Percentiles rank a stretch among this genome's conserved stretches.
These are phyloP conservation scores for Phalacrocorax brasilianus DNA, from an alignment of 2,113 vertebrate species.

Conservation along the genomic window DNA sequence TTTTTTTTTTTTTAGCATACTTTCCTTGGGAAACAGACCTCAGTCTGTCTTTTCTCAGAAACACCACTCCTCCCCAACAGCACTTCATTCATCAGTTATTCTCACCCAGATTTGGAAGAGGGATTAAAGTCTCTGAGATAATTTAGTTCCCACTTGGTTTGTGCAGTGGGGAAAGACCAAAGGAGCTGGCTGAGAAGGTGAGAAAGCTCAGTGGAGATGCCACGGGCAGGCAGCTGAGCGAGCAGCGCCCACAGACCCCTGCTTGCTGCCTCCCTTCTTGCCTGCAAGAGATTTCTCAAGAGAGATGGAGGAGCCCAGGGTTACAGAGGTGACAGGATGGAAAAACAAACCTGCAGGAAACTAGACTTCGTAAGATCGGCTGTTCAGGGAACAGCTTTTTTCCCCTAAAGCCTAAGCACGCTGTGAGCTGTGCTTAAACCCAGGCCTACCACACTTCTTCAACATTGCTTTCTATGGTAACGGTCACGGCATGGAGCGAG, in stretches of 20 bases:
- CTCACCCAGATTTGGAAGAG: background rate
- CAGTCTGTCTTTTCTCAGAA: background rate
- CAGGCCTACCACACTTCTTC: background rate
- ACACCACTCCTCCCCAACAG: rapidly evolving
- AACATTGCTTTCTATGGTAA: background rate
- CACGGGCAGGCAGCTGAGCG: background rate
- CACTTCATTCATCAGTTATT: background rate
- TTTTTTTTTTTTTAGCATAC: background rate
- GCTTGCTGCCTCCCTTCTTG: background rate
- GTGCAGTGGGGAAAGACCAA: background rate
- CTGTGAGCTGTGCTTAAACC: background rate
- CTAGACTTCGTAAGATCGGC: background rate
- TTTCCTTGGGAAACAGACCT: background rate
- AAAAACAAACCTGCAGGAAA: background rate
- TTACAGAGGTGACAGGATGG: rapidly evolving
- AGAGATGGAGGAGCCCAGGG: background rate
- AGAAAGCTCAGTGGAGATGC: background rate
- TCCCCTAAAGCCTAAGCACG: background rate
- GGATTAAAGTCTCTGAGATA: background rate
- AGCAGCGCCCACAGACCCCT: background rate
- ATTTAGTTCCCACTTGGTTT: background rate
- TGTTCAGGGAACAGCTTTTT: background rate
- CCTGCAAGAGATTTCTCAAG: background rate
- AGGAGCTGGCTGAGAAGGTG: background rate
- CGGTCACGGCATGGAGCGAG: background rate